Evolutionary conservation across 2,797 vertebrate species (phyloP).

Genomic region (Sebastes matsubarae): DNA sequence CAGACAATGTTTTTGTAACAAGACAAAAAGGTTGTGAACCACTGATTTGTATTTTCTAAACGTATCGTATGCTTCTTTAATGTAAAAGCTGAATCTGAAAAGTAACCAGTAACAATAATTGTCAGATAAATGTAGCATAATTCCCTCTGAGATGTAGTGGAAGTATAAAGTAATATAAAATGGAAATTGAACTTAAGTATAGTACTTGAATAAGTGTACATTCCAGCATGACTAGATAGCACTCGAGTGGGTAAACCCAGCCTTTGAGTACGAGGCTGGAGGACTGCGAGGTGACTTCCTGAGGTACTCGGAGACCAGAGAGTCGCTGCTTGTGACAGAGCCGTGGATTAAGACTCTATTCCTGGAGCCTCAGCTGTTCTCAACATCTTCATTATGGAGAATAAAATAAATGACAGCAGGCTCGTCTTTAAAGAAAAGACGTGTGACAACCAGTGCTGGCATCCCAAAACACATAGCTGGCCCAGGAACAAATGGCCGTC

Average conservation of each 20-base stretch:
- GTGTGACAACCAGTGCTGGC: constrained; percentile 31
- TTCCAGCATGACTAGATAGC: not conserved
- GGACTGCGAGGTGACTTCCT: not conserved
- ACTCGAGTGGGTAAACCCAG: not conserved
- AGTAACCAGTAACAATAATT: not conserved
- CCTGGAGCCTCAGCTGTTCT: constrained; percentile 66
- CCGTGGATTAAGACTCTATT: constrained; percentile 71
- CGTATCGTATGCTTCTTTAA: not conserved
- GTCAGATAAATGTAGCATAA: not conserved
- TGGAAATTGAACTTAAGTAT: no score
- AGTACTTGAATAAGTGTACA: not conserved
- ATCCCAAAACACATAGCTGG: constrained; percentile 32
- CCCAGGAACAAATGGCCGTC: constrained; percentile 42
- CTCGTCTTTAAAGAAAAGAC: constrained; percentile 67
- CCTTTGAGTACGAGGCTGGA: not conserved
- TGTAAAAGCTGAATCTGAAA: not conserved
- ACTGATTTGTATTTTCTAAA: not conserved
- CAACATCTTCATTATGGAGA: constrained; percentile 48
- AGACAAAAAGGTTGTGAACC: no score
- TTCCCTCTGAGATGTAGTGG: not conserved
- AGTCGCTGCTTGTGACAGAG: constrained; percentile 12
- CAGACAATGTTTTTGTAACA: no score
- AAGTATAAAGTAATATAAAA: not conserved
- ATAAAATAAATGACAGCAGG: constrained; percentile 29
- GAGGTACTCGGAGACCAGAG: not conserved